Conservation (phyloP, 1,140 invertebrate genomes). For the Phortica variegata region DNA sequence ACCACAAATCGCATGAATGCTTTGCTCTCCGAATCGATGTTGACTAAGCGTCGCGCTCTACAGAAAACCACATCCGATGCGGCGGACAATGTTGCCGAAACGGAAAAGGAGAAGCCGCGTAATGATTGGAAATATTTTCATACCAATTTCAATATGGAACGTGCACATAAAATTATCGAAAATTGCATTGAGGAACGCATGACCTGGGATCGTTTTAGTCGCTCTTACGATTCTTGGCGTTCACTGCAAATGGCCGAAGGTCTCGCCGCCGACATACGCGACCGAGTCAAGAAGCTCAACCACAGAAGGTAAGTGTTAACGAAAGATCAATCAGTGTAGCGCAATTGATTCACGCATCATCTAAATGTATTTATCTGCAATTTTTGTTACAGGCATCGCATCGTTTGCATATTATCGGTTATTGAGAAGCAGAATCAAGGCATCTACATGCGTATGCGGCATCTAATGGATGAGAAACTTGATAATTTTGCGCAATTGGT, state of each 20-base stretch:
- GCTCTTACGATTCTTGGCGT: conserved; percentile 52
- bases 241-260: conserved; percentile 44
- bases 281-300: conserved; percentile 49
- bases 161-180: conserved; percentile 48
- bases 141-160: conserved; percentile 55
- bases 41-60: conserved; percentile 32
- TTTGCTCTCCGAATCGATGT: conserved; percentile 49
- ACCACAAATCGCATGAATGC: conserved; percentile 56
- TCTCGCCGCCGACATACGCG: conserved; percentile 45
- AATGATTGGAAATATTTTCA: conserved; percentile 52
- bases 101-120: conserved; percentile 40
- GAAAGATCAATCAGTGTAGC: too few species aligned
- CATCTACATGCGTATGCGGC: conserved; percentile 43
- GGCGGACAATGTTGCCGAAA: conserved; percentile 18
- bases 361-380: neutral
- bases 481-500: conserved; percentile 51
- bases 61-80: conserved; percentile 19
- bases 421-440: conserved; percentile 54
- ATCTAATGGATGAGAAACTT: conserved; percentile 48
- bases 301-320: conserved; percentile 38
- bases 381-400: conserved; percentile 36
- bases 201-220: conserved; percentile 52
- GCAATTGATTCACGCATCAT: neutral
- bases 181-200: conserved; percentile 51
- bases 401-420: conserved; percentile 48